A percentile compares a stretch with the other conserved stretches of the same genome.
phyloP scores from a whole-genome alignment of 2,113 vertebrate genomes.

The Neodon shergylaensis region DNA sequence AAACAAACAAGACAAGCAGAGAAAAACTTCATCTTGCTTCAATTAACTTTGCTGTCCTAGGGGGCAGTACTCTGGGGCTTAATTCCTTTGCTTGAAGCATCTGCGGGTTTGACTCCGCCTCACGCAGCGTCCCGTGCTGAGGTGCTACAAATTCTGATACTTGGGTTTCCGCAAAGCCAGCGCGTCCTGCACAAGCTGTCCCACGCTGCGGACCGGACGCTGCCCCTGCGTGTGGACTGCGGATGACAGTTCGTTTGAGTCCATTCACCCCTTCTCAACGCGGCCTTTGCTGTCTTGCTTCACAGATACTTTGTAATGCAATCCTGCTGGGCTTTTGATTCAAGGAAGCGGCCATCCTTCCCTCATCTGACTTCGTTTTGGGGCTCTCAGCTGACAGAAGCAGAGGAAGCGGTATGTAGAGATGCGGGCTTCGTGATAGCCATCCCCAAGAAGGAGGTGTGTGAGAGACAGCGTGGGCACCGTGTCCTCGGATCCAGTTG shows the following conservation, averaged over 20 bases:
- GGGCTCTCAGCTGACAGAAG: slow-evolving; percentile 88
- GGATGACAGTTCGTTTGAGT: not conserved
- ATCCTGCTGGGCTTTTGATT: slow-evolving; percentile 93
- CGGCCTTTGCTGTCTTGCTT: slow-evolving; percentile 28
- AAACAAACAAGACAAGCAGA: not conserved
- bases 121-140: not conserved
- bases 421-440: not conserved
- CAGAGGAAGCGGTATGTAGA: slow-evolving; percentile 91
- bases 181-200: not conserved
- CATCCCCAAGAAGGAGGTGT: not conserved
- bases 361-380: slow-evolving; percentile 90
- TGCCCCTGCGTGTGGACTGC: not conserved
- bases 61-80: not conserved
- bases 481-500: not conserved
- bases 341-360: slow-evolving; percentile 90
- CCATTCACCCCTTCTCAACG: not conserved
- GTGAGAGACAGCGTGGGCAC: too few species aligned
- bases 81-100: not conserved
- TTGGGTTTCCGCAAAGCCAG: not conserved
- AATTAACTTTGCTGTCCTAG: not conserved
- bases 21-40: not conserved
- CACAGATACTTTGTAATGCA: slow-evolving; percentile 93
- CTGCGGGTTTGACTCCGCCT: not conserved
- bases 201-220: not conserved
- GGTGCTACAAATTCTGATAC: not conserved